These are phyloP conservation scores for Crocidura indochinensis DNA, from an alignment of 2,797 vertebrate genomes.

Conservation along the genomic window DNA sequence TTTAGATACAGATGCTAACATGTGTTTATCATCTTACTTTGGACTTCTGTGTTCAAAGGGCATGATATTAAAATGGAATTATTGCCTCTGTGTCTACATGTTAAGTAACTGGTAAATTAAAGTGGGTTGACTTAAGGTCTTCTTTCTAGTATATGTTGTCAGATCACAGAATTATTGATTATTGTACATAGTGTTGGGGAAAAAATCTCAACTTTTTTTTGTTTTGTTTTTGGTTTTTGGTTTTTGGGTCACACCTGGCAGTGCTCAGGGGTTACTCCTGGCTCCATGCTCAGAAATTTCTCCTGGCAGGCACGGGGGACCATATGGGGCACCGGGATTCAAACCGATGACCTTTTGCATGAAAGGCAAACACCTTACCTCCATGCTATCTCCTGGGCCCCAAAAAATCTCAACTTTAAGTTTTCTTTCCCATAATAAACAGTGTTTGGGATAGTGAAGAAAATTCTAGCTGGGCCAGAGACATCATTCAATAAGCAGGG, in stretches of 20 bases:
- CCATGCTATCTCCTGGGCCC: no score
- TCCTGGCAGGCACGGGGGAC: no score
- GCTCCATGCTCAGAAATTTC: no score
- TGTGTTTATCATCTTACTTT: constrained; percentile 12
- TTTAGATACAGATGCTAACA: background rate
- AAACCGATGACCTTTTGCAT: no score
- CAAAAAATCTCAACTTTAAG: constrained; percentile 3
- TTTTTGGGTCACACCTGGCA: no score
- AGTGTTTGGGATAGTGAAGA: background rate
- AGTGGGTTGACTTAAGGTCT: background rate
- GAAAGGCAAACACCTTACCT: no score
- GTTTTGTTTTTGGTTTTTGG: no score
- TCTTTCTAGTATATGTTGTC: background rate
- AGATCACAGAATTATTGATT: background rate
- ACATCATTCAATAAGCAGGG: no score
- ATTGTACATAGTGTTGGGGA: background rate
- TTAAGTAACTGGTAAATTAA: background rate
- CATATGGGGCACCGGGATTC: no score
- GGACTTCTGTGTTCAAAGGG: background rate
- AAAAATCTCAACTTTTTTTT: no score
- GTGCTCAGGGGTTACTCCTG: no score
- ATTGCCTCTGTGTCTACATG: accelerated
- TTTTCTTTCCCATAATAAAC: background rate
- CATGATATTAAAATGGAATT: background rate
- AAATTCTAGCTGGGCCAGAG: no score